phyloP scores from a whole-genome alignment of 2,113 vertebrate genomes.

The Mustela nigripes region DNA sequence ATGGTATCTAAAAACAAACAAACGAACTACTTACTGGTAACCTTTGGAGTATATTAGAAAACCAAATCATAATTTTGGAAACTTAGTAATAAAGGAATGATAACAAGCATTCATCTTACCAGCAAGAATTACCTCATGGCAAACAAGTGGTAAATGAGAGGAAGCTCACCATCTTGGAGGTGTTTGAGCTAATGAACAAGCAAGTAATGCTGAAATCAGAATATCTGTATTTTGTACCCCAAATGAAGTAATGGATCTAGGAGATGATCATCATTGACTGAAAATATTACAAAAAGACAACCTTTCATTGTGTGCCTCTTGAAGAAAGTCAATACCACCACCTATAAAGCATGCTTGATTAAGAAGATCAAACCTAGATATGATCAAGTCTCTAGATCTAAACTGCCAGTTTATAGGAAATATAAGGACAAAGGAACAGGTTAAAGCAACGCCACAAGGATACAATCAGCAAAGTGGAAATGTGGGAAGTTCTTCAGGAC shows the following conservation, averaged over 20 bases:
- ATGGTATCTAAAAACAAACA: slow-evolving; percentile 40
- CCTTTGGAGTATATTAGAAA: slow-evolving; percentile 51
- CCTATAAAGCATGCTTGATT: slow-evolving; percentile 54
- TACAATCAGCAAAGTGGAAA: slow-evolving; percentile 62
- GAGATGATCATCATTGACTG: slow-evolving; percentile 1
- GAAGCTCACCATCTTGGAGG: not conserved
- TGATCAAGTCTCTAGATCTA: slow-evolving; percentile 48
- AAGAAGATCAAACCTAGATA: slow-evolving; percentile 53
- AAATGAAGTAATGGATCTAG: slow-evolving; percentile 39
- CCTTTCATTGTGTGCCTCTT: slow-evolving; percentile 44
- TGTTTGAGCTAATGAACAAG: slow-evolving; percentile 46
- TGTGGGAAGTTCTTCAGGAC: slow-evolving; percentile 38
- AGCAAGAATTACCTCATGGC: slow-evolving; percentile 37
- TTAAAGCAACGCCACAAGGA: slow-evolving; percentile 49
- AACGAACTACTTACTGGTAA: slow-evolving; percentile 6
- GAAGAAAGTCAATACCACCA: not conserved
- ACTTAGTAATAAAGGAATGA: slow-evolving; percentile 38
- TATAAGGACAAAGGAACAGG: not conserved
- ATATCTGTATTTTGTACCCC: slow-evolving; percentile 29
- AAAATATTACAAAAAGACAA: slow-evolving; percentile 49
- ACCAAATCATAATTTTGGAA: slow-evolving; percentile 66
- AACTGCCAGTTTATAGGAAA: slow-evolving; percentile 44
- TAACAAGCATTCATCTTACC: slow-evolving; percentile 35
- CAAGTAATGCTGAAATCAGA: slow-evolving; percentile 52
- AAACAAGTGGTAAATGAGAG: slow-evolving; percentile 39